Percentiles rank a stretch among this genome's conserved stretches.
These are phyloP conservation scores for Campylomormyrus tamandua DNA, from an alignment of 2,113 vertebrate genomes.

Conservation along the genomic window DNA sequence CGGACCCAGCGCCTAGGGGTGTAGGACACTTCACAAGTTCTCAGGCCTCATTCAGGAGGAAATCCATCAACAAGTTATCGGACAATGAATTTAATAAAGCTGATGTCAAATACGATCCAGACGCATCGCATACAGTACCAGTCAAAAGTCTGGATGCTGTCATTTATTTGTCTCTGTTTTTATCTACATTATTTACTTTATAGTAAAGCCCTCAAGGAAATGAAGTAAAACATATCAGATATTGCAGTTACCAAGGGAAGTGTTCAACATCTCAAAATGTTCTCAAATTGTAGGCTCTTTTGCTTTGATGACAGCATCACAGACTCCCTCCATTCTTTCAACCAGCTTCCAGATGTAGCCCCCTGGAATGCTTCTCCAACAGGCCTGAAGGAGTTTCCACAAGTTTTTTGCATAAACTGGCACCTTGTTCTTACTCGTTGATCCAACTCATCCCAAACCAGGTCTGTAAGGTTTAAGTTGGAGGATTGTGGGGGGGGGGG, in stretches of 20 bases:
- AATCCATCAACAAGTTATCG: not conserved
- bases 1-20: not conserved
- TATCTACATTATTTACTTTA: not conserved
- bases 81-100: not conserved
- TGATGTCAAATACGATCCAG: not conserved
- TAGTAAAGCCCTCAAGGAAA: not conserved
- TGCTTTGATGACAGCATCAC: not conserved
- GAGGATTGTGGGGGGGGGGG: too few species aligned
- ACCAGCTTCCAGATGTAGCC: not conserved
- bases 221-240: not conserved
- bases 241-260: not conserved
- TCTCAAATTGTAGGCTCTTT: not conserved
- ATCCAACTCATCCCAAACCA: not conserved
- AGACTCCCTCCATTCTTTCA: not conserved
- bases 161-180: not conserved
- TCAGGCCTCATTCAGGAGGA: not conserved
- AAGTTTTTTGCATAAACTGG: too few species aligned
- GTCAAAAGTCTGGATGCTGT: not conserved
- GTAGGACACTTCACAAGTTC: not conserved
- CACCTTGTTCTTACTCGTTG: too few species aligned
- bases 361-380: not conserved
- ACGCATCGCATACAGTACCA: not conserved
- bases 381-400: not conserved
- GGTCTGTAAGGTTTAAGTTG: too few species aligned
- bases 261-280: not conserved